Base-by-base conservation (phyloP, 2,113 vertebrate species). In the Gnathonemus echidnorhynchus region DNA sequence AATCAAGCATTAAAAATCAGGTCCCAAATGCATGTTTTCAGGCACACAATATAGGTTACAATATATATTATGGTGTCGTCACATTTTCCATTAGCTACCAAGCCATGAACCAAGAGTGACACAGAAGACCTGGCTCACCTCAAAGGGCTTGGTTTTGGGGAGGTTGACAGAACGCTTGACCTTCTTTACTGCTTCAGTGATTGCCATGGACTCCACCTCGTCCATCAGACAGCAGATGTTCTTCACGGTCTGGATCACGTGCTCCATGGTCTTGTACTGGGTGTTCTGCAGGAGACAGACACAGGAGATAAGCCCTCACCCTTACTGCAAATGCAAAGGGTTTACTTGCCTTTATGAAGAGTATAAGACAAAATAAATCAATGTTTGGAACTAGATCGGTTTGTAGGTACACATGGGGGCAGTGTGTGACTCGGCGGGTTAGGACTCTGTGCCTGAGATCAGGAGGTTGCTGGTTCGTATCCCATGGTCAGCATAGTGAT, bases 151-250 rank as follows among this genome's bases (percentile, higher is more conserved):
- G 49, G 93, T 97, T 92, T 95, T 95, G 50, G 97, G 96, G 50
- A 99, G 95, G 91, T 98, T 99, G 91, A 97, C 96, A 3, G 96
- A 95, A 93, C 97, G 98, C 89, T 96, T 96, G 42, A 99, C 95
- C 92, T 95, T 97, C 94, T 98, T 99, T 77, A 99, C 91, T 0
- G 97, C 95, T 89, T 97, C 96, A 0, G 97, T 97, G 86, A 99
- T 92, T 89, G 96, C 94, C 3, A 95, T 95, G 11, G 97, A 99
- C 94, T 99, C 98, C 91, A 99, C 97, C 85, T 97, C 96, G 89
- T 97, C 97, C 94, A 98, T 92, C n/a, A 96, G 95, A 89, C 95
- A 96, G 93, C 98, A 99, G 66, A 99, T 95, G 94, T 96, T 98
- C 95, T 97, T 98, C 92, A 98, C 96, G 35, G 96, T 96, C 95